A percentile compares a stretch with the other conserved stretches of the same genome.
Evolutionary conservation across 2,797 vertebrate species (phyloP).

Genomic region (Linurgus olivaceus): DNA sequence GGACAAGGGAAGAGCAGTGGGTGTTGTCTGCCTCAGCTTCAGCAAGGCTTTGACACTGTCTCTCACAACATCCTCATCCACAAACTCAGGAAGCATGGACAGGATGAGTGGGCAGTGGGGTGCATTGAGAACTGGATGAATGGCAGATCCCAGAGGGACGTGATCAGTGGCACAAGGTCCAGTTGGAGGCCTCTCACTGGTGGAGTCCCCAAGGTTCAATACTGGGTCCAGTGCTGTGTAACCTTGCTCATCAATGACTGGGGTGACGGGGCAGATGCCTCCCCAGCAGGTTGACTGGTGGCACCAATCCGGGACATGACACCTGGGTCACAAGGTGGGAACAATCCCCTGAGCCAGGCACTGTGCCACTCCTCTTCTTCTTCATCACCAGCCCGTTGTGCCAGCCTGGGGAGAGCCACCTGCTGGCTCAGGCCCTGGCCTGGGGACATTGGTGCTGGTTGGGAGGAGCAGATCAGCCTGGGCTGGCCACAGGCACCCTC

Average conservation of each 20-base stretch:
- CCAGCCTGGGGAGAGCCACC: neutral
- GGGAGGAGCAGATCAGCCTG: neutral
- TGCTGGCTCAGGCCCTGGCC: neutral
- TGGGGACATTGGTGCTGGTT: neutral
- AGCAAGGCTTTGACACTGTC: neutral
- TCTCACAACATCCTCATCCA: neutral
- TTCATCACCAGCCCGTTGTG: neutral
- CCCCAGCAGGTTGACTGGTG: rapidly evolving
- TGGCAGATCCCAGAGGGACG: neutral
- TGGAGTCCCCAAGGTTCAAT: neutral
- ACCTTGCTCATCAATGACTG: neutral
- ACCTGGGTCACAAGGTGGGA: neutral
- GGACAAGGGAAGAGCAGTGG: neutral
- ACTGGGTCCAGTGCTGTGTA: neutral
- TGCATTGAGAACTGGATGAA: neutral
- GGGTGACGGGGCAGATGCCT: neutral
- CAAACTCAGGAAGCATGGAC: neutral
- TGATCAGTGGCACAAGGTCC: neutral
- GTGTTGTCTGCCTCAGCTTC: neutral
- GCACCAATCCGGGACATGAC: neutral
- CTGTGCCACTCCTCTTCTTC: neutral
- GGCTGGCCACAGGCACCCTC: neutral
- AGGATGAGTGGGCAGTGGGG: neutral
- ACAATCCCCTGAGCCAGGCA: neutral
- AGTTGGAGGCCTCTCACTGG: neutral